These are phyloP conservation scores for Scaptodrosophila latifasciaeformis DNA, from an alignment of 2,888 invertebrate species.

Conservation along the genomic window DNA sequence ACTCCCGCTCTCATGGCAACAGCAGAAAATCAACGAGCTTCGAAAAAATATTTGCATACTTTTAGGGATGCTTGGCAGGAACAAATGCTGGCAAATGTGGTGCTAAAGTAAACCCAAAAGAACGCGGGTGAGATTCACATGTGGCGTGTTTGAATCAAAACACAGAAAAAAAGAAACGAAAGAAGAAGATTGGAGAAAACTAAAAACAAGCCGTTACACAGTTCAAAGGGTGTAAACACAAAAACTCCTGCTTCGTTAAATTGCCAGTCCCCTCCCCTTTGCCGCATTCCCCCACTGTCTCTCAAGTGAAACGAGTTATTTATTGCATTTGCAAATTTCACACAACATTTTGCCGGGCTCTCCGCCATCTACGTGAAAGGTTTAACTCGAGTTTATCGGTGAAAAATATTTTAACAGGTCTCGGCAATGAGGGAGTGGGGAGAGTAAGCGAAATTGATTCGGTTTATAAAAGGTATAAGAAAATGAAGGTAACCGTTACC, in stretches of 20 bases:
- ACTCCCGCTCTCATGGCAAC: not conserved
- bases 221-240: conserved; percentile 35
- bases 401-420: conserved; percentile 31
- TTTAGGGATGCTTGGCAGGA: conserved; percentile 55
- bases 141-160: conserved; percentile 26
- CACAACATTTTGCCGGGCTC: conserved; percentile 56
- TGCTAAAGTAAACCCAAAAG: conserved; percentile 23
- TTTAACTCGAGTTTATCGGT: conserved; percentile 63
- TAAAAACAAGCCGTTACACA: conserved; percentile 53
- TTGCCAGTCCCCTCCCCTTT: not conserved
- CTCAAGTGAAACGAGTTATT: conserved; percentile 64
- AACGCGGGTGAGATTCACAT: conserved; percentile 27
- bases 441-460: conserved; percentile 63
- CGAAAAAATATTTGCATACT: conserved; percentile 64
- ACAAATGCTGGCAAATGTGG: not conserved
- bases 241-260: not conserved
- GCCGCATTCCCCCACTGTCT: not conserved
- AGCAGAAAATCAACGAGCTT: conserved; percentile 27
- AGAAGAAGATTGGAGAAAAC: too few species aligned
- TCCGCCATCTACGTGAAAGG: conserved; percentile 29
- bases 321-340: conserved; percentile 68
- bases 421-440: too few species aligned
- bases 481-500: not conserved
- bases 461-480: conserved; percentile 35
- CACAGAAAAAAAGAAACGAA: conserved; percentile 9